A percentile compares a stretch with the other conserved stretches of the same genome.
These are phyloP conservation scores for Sebastolobus altivelis DNA, from an alignment of 2,797 vertebrate genomes.

Conservation along the genomic window DNA sequence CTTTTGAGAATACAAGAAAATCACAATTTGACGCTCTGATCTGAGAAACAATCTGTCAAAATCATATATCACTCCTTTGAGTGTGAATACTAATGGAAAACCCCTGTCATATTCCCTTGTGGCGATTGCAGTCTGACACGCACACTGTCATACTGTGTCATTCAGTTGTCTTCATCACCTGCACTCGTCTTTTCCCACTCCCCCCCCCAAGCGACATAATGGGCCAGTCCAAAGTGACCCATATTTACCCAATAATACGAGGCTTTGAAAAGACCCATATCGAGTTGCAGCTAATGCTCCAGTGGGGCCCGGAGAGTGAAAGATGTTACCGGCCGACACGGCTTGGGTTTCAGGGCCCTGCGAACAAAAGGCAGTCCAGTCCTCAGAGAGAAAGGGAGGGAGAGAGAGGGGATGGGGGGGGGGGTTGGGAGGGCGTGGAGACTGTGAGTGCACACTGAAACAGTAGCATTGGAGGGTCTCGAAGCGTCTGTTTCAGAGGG, in stretches of 20 bases:
- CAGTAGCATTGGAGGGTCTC: conserved; percentile 59
- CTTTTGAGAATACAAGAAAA: conserved; percentile 24
- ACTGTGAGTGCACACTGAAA: conserved; percentile 60
- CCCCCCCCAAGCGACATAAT: conserved; percentile 74
- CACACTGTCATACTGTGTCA: conserved; percentile 66
- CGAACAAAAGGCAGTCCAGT: conserved; percentile 82
- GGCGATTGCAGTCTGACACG: conserved; percentile 51
- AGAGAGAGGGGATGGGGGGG: conserved; percentile 25
- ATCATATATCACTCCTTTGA: conserved; percentile 17
- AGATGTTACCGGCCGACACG: conserved; percentile 83
- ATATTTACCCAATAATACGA: conserved; percentile 88
- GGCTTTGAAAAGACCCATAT: conserved; percentile 85
- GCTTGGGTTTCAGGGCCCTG: conserved; percentile 83
- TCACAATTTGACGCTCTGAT: conserved; percentile 7
- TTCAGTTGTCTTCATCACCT: conserved; percentile 79
- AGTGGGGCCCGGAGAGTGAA: conserved; percentile 84
- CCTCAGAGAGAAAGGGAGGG: conserved; percentile 66
- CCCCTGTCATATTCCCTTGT: conserved; percentile 46
- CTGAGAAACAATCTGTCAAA: not conserved
- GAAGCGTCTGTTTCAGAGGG: conserved; percentile 40
- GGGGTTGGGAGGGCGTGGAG: conserved; percentile 6
- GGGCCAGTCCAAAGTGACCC: conserved; percentile 84
- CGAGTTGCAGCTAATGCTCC: conserved; percentile 86
- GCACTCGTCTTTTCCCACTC: conserved; percentile 66
- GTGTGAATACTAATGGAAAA: conserved; percentile 48